Evolutionary conservation across 2,888 invertebrate genomes (phyloP).

Genomic region (Ligdia adustata): DNA sequence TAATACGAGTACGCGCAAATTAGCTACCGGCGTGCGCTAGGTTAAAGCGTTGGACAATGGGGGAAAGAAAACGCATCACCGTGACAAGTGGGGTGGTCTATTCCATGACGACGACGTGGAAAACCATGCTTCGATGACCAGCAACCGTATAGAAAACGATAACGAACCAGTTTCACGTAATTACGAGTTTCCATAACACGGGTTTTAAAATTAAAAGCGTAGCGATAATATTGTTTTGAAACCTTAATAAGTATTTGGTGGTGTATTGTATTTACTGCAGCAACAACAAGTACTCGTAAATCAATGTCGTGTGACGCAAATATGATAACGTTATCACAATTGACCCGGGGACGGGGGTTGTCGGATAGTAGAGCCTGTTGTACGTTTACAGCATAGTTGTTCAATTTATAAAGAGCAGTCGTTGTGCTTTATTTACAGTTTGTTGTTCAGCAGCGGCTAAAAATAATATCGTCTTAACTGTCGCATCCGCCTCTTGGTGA

Average conservation of each 20-base stretch:
- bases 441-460: slow-evolving; percentile 52
- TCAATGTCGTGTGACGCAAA: slow-evolving; percentile 67
- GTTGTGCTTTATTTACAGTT: slow-evolving; percentile 64
- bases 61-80: slow-evolving; percentile 58
- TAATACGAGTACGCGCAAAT: slow-evolving; percentile 37
- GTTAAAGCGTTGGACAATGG: slow-evolving; percentile 30
- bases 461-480: slow-evolving; percentile 54
- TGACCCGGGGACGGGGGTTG: slow-evolving; percentile 50
- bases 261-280: slow-evolving; percentile 19
- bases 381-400: slow-evolving; percentile 66
- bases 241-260: not conserved
- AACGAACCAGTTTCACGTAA: slow-evolving; percentile 54
- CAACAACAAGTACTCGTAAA: slow-evolving; percentile 41
- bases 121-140: slow-evolving; percentile 70
- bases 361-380: slow-evolving; percentile 56
- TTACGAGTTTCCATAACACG: slow-evolving; percentile 47
- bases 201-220: slow-evolving; percentile 18
- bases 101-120: slow-evolving; percentile 71
- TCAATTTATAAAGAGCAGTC: slow-evolving; percentile 69
- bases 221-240: slow-evolving; percentile 6
- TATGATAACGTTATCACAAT: slow-evolving; percentile 72
- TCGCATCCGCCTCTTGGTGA: slow-evolving; percentile 50
- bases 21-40: slow-evolving; percentile 17
- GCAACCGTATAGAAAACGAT: slow-evolving; percentile 65
- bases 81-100: slow-evolving; percentile 80